A percentile compares a stretch with the other conserved stretches of the same genome.
phyloP scores from a whole-genome alignment of 2,888 invertebrate species.

The Aromia moschata region DNA sequence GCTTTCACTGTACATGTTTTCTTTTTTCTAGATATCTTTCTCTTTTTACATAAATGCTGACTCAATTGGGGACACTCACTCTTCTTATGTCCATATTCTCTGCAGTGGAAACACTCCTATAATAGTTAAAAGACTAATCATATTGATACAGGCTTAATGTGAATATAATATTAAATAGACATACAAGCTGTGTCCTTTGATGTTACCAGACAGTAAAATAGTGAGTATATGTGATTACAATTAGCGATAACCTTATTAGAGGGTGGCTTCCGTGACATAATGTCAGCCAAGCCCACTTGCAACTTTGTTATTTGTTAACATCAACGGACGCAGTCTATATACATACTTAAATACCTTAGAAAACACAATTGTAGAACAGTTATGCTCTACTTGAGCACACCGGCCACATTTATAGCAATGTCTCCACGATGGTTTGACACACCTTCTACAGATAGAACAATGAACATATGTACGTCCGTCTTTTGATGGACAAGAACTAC shows the following conservation, averaged over 20 bases:
- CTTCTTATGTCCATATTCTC: constrained; percentile 68
- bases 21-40: not conserved
- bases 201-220: too few relatives aligned
- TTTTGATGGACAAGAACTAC: constrained; percentile 77
- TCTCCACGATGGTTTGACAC: constrained; percentile 85
- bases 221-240: too few relatives aligned
- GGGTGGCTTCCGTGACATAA: too few relatives aligned
- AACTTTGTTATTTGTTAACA: too few relatives aligned
- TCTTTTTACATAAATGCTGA: not conserved
- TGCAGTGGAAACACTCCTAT: constrained; percentile 69
- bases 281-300: too few relatives aligned
- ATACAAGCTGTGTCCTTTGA: too few relatives aligned
- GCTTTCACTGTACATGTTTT: too few relatives aligned
- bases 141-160: too few relatives aligned
- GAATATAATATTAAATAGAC: too few relatives aligned
- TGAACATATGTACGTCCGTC: constrained; percentile 77
- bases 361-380: constrained; percentile 62
- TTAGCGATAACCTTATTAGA: too few relatives aligned
- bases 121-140: constrained; percentile 29
- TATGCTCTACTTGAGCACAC: constrained; percentile 69
- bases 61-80: constrained; percentile 64
- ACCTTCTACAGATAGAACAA: constrained; percentile 72
- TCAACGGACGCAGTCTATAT: too few relatives aligned
- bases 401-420: constrained; percentile 80
- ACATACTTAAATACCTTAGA: constrained; percentile 55